phyloP scores from a whole-genome alignment of 2,113 vertebrate species.

The Tenrec ecaudatus region DNA sequence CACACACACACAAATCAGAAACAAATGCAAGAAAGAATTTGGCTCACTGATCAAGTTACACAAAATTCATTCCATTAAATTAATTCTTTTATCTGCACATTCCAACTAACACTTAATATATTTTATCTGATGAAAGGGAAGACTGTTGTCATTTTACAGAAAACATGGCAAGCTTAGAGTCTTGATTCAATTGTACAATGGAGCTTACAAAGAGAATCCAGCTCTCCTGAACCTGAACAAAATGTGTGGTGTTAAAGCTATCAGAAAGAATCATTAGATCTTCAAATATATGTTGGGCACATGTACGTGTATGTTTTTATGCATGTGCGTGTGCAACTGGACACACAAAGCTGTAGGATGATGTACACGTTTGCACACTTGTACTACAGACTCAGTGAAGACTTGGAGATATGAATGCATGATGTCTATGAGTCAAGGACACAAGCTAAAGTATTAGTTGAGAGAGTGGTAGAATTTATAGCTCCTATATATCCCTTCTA shows the following conservation, averaged over 20 bases:
- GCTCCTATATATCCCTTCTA: neutral
- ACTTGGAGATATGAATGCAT: neutral
- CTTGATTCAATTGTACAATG: neutral
- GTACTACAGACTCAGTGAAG: neutral
- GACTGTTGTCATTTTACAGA: slow-evolving; percentile 34
- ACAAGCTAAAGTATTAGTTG: neutral
- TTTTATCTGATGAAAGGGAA: neutral
- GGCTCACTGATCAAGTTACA: slow-evolving; percentile 26
- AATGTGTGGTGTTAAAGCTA: neutral
- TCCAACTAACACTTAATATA: slow-evolving; percentile 22
- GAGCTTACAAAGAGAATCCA: neutral
- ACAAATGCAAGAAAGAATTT: slow-evolving; percentile 44
- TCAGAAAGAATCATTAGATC: neutral
- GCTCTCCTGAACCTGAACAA: neutral
- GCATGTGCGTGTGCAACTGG: neutral
- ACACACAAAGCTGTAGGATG: neutral
- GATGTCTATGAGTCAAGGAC: neutral
- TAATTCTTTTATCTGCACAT: slow-evolving; percentile 53
- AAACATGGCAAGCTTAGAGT: neutral
- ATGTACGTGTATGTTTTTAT: neutral
- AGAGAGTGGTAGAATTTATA: neutral
- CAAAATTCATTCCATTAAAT: slow-evolving; percentile 40
- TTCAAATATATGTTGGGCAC: neutral
- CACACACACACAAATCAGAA: slow-evolving; percentile 34
- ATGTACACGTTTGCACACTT: neutral